A percentile compares a stretch with the other conserved stretches of the same genome.
Conservation (phyloP, 1,140 invertebrate species). For the Brachionus sp. region DNA sequence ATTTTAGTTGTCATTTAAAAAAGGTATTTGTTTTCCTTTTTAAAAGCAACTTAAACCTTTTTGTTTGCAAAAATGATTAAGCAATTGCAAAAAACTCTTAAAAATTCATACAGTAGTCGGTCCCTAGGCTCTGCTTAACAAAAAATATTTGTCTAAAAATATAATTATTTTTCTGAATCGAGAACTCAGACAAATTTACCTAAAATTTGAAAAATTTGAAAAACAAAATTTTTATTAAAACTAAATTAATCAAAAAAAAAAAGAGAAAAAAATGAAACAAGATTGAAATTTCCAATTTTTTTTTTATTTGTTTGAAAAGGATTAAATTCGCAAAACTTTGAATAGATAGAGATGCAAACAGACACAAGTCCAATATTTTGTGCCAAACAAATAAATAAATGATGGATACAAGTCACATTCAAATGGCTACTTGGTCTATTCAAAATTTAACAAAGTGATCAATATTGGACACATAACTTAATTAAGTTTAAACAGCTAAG, state of each 20-base stretch:
- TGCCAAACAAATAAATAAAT: conserved; percentile 14
- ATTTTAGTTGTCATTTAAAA: neutral
- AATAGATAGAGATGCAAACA: neutral
- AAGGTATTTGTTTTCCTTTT: neutral
- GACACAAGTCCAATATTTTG: neutral
- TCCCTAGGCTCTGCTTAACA: neutral
- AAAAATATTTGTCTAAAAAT: neutral
- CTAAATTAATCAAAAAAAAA: too few relatives aligned
- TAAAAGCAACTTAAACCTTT: neutral
- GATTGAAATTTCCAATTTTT: neutral
- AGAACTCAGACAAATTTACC: neutral
- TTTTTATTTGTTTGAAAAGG: neutral
- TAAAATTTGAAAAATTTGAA: neutral
- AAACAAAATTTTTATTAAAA: neutral
- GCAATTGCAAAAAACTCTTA: neutral
- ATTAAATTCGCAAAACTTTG: neutral
- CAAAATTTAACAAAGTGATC: neutral
- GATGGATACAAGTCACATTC: conserved; percentile 1
- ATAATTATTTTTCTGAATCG: neutral
- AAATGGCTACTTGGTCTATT: neutral
- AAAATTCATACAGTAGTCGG: neutral
- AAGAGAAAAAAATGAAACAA: neutral
- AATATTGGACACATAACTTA: neutral
- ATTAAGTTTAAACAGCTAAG: conserved; percentile 20
- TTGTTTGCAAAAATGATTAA: neutral